These are phyloP conservation scores for Acanthococcus lagerstroemiae DNA, from an alignment of 2,888 invertebrate genomes.

Conservation along the genomic window DNA sequence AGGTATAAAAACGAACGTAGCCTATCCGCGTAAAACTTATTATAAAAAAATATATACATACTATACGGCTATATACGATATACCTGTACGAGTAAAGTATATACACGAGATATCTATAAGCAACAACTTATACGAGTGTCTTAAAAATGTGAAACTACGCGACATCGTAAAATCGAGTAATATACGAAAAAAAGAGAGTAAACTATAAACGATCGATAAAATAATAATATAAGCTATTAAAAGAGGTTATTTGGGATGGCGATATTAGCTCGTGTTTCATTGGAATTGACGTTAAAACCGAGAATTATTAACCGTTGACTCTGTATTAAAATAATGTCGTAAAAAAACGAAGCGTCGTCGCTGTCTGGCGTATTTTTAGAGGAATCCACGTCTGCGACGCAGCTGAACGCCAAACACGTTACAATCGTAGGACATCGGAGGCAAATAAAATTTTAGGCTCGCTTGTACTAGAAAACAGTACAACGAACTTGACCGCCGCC, in stretches of 20 bases:
- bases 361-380: no score
- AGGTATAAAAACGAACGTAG: not conserved
- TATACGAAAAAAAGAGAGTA: not conserved
- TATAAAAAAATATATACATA: not conserved
- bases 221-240: not conserved
- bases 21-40: not conserved
- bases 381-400: no score
- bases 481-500: no score
- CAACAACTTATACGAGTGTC: no score
- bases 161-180: conserved; percentile 1
- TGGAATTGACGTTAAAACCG: not conserved
- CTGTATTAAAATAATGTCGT: not conserved
- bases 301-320: conserved; percentile 2
- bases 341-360: not conserved
- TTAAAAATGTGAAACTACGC: not conserved
- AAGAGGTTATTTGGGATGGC: not conserved
- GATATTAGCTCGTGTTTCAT: not conserved
- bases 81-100: no score
- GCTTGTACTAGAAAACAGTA: no score
- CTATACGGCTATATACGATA: not conserved
- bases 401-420: no score
- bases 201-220: not conserved
- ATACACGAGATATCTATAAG: no score
- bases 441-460: no score
- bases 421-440: no score